Percentiles rank a stretch among this genome's conserved stretches.
Conservation (phyloP, 2,113 vertebrate species). For the Macroglossus sobrinus region DNA sequence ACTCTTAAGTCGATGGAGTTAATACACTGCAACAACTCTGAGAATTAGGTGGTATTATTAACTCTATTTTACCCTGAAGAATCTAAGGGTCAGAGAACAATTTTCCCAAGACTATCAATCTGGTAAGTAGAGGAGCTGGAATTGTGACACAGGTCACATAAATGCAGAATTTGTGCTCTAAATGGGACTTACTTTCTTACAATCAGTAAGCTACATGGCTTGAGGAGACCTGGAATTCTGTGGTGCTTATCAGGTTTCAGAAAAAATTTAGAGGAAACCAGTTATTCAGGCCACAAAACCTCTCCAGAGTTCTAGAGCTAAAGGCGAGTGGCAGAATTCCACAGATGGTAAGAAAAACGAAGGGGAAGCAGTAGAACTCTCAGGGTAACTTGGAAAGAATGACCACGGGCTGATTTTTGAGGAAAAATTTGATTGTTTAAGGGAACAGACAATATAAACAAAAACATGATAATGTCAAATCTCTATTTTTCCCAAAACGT, state of each 20-base stretch:
- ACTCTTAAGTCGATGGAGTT: not conserved
- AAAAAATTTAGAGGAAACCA: constrained; percentile 7
- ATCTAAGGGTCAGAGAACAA: not conserved
- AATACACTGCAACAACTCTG: not conserved
- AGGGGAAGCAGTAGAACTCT: constrained; percentile 57
- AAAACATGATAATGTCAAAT: not conserved
- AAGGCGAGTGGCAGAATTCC: constrained; percentile 52
- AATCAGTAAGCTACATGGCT: not conserved
- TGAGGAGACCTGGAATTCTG: not conserved
- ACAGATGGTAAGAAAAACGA: constrained; percentile 39
- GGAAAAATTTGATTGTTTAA: constrained; percentile 65
- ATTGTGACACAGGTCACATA: not conserved
- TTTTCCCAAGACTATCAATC: not conserved
- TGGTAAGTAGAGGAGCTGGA: not conserved
- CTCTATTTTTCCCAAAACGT: not conserved
- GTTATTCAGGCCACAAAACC: not conserved
- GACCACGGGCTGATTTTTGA: constrained; percentile 42
- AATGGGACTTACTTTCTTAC: not conserved
- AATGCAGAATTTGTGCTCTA: not conserved
- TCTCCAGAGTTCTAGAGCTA: not conserved
- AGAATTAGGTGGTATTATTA: not conserved
- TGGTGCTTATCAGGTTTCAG: constrained; percentile 3
- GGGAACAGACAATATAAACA: constrained; percentile 36
- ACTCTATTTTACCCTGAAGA: not conserved
- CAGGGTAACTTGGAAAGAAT: constrained; percentile 41